Evolutionary conservation across 1,140 invertebrate genomes (phyloP), one percentile per base, ranked within the genome.

Genomic region (Hylaeus volcanicus): DNA sequence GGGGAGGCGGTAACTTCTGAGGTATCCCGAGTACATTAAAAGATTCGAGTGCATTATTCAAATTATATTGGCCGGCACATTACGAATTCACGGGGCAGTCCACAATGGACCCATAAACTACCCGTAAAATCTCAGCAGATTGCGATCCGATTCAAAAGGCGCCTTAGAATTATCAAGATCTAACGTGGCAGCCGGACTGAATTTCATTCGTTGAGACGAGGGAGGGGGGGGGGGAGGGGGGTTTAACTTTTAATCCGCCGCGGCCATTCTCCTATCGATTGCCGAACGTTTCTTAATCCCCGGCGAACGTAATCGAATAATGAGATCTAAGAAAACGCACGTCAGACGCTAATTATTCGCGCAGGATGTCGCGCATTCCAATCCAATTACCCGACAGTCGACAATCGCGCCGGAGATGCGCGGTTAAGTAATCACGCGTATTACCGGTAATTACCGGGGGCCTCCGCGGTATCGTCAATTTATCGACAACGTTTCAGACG

Each of bases 371-470:
- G 41, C 60, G 45, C 68, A 74, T 79, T 85, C 58, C 71, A 55
- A 53, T 79, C 72, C 75, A 74, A 85, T 83, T 85, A 79, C 48
- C 39, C 39, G 53, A 53, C 79, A 53, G 51, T 71, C 80, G 75
- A 85, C 71, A 74, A 83, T 85, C 81, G 55, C 45, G 39, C 5
- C 45, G 68, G 58, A 26, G 26, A 39, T 74, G 51, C 5, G 56
- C 14, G 56, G 71, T 77, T 79, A 83, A 83, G 61, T 83, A 83
- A 85, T 83, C 83, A 51, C 60, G 45, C 56, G 72, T 85, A 85
- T 85, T 85, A 85, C 61, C 53, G 41, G 69, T 83, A 79, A 85
- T 85, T 83, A 71, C 56, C 39, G 81, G 64, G 45, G 26, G 26
- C 26, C 26, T 48, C 45, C 76, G 56, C 15, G 15, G 63, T 66